Conservation (phyloP, 1,140 invertebrate genomes). For the Branchinecta lynchi region DNA sequence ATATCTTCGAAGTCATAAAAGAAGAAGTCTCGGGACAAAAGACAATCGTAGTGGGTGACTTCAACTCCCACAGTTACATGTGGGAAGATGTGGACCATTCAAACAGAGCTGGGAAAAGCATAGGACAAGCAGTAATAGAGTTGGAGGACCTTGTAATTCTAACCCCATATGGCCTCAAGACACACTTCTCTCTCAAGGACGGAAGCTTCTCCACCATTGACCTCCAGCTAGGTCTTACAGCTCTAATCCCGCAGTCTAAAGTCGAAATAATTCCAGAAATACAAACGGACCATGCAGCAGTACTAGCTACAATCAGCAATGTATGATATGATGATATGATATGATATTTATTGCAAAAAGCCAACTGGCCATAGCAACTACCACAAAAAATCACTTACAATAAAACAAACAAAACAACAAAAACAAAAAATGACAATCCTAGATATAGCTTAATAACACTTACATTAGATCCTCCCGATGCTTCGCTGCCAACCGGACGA, state of each 20-base stretch:
- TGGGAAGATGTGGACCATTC: not conserved
- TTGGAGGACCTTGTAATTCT: not conserved
- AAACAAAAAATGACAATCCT: too few species aligned
- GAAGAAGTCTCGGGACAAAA: not conserved
- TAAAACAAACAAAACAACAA: too few species aligned
- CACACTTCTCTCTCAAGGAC: too few species aligned
- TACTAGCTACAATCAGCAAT: not conserved
- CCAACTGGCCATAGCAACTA: too few species aligned
- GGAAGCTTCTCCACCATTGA: not conserved
- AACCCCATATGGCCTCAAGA: conserved; percentile 8
- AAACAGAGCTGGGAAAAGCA: not conserved
- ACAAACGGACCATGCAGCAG: not conserved
- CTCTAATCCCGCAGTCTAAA: not conserved
- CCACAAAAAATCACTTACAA: too few species aligned
- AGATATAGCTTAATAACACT: too few species aligned
- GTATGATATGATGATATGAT: not conserved
- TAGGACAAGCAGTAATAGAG: not conserved
- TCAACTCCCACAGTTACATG: not conserved
- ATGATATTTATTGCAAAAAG: too few species aligned
- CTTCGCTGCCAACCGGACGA: too few species aligned
- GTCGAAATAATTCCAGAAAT: not conserved
- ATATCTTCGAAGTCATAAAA: not conserved
- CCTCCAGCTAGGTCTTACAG: not conserved
- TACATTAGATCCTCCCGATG: too few species aligned
- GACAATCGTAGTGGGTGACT: not conserved